Conservation (phyloP, 2,113 vertebrate genomes). For the Xenopus laevis region DNA sequence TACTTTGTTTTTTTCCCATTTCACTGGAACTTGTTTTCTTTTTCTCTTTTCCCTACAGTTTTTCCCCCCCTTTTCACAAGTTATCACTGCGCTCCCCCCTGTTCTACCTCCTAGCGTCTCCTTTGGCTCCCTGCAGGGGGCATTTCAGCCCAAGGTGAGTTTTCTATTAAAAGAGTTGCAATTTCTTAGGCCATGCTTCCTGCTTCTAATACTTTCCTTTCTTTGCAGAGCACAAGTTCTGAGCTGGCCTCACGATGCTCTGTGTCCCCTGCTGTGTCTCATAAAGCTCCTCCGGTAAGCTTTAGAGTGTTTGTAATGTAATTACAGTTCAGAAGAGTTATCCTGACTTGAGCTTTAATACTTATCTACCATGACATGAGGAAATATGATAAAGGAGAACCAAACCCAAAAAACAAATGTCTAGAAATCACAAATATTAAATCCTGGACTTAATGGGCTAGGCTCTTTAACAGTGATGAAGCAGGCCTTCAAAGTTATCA, state of each 20-base stretch:
- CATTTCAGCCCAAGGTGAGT: constrained; percentile 91
- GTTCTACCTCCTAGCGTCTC: constrained; percentile 83
- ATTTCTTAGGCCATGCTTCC: neutral
- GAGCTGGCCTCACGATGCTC: constrained; percentile 37
- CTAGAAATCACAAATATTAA: no score
- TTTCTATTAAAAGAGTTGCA: neutral
- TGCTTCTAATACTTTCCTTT: neutral
- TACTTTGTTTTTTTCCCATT: no score
- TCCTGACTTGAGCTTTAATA: no score
- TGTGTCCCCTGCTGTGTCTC: constrained; percentile 10
- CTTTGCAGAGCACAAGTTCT: constrained; percentile 29
- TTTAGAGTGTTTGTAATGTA: no score
- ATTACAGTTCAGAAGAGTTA: no score
- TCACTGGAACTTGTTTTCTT: neutral
- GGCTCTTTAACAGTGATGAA: no score
- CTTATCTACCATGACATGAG: no score
- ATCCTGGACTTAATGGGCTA: no score
- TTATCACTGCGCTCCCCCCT: constrained; percentile 81
- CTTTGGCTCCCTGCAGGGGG: constrained; percentile 86
- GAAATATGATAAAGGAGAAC: no score
- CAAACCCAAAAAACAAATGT: no score
- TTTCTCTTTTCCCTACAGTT: constrained; percentile 64
- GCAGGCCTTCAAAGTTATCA: no score
- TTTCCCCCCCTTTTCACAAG: constrained; percentile 74
- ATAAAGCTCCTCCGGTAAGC: constrained; percentile 27